These are phyloP conservation scores for Delphinus delphis DNA, from an alignment of 2,113 vertebrate genomes.

Conservation along the genomic window DNA sequence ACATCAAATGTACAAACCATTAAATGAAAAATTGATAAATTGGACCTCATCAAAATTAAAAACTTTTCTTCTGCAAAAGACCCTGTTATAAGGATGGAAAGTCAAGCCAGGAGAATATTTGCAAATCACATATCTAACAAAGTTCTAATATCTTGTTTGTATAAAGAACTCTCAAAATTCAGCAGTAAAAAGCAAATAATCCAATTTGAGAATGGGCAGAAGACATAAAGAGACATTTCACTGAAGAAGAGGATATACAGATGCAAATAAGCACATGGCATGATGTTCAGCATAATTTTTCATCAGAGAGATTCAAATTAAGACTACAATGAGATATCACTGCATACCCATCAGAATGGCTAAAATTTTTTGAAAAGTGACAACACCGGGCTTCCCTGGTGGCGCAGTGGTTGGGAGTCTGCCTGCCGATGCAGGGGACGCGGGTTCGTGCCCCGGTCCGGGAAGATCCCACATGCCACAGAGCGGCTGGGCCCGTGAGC, in stretches of 20 bases:
- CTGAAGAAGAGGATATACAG: background rate
- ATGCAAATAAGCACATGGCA: background rate
- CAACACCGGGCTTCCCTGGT: background rate
- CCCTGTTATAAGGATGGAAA: background rate
- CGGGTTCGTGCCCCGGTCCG: no score
- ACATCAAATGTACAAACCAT: background rate
- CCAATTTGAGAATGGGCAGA: background rate
- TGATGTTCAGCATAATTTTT: background rate
- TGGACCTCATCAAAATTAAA: background rate
- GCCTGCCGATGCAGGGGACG: no score
- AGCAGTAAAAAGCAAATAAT: background rate
- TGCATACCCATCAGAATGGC: background rate
- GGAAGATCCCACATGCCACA: no score
- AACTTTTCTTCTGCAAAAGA: background rate
- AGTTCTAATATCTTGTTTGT: background rate
- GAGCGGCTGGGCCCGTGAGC: no score
- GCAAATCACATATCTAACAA: background rate
- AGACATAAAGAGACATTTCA: background rate
- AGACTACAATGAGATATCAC: background rate
- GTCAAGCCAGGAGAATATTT: background rate
- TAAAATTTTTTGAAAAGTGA: background rate
- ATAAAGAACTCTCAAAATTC: background rate
- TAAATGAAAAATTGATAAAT: background rate
- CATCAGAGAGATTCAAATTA: background rate
- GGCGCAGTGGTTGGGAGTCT: no score